Percentiles rank a stretch among this genome's conserved stretches.
phyloP scores from a whole-genome alignment of 2,888 invertebrate species.

The Autographa pulchrina region DNA sequence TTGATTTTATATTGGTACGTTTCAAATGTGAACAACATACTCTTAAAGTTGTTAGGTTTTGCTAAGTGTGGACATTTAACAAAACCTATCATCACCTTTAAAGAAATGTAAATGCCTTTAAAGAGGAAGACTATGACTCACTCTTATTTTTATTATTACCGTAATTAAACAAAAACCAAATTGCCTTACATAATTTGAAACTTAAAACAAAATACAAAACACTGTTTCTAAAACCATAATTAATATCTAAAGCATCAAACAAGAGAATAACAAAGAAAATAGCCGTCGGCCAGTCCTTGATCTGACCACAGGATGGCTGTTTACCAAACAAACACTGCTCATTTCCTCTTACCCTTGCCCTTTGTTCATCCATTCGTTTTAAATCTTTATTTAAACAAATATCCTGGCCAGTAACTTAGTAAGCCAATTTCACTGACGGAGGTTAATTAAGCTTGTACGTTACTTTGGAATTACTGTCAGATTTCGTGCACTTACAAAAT shows the following conservation, averaged over 20 bases:
- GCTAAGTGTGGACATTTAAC: too few species aligned
- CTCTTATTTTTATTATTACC: too few species aligned
- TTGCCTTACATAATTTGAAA: not conserved
- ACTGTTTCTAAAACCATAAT: conserved; percentile 20
- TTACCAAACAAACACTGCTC: conserved; percentile 47
- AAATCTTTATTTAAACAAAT: conserved; percentile 42
- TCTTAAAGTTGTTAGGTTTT: too few species aligned
- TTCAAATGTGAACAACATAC: too few species aligned
- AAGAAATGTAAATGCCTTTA: too few species aligned
- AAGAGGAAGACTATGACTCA: too few species aligned
- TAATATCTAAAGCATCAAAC: conserved; percentile 28
- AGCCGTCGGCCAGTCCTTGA: conserved; percentile 35
- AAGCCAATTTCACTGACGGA: conserved; percentile 28
- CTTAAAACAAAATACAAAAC: conserved; percentile 5
- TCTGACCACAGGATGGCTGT: conserved; percentile 30
- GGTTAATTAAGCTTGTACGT: conserved; percentile 4
- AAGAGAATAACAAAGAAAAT: conserved; percentile 47
- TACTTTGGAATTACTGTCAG: conserved; percentile 4
- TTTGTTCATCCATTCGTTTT: conserved; percentile 47
- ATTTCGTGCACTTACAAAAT: conserved; percentile 1
- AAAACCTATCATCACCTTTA: too few species aligned
- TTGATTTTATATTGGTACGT: too few species aligned
- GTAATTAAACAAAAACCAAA: not conserved
- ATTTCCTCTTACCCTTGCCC: conserved; percentile 34
- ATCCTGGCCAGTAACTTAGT: conserved; percentile 9